Conservation (phyloP, 2,888 invertebrate species). For the Cancer borealis region DNA sequence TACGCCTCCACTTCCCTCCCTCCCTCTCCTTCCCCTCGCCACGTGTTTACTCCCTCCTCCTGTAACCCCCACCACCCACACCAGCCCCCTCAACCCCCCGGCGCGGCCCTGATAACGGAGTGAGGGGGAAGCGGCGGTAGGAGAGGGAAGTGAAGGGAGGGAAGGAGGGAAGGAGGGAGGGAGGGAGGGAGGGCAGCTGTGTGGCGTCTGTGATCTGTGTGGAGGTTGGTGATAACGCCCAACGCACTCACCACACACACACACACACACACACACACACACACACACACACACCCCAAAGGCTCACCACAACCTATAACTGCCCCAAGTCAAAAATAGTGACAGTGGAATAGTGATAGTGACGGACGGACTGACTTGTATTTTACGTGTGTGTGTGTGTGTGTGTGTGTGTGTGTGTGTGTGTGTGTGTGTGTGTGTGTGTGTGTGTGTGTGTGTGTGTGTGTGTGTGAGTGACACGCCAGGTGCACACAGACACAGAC, state of each 20-base stretch:
- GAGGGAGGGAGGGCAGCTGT: background rate
- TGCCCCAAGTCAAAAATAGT: background rate
- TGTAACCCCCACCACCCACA: background rate
- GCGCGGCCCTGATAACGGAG: background rate
- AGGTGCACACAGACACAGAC: conserved; percentile 14
- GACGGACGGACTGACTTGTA: background rate
- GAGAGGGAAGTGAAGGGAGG: background rate
- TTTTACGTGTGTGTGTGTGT: background rate
- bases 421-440: conserved; percentile 43
- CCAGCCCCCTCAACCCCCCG: background rate
- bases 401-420: background rate
- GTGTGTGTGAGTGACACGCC: conserved; percentile 11
- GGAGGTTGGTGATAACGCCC: conserved; percentile 24
- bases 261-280: background rate
- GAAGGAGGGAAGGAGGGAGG: background rate
- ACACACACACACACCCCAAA: background rate
- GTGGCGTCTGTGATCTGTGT: conserved; percentile 30
- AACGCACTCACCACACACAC: background rate
- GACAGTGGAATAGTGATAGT: background rate
- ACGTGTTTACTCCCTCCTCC: background rate
- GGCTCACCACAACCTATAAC: background rate
- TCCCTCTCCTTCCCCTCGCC: background rate
- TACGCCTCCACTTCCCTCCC: background rate
- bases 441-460: conserved; percentile 52
- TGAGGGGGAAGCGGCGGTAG: background rate